phyloP scores from a whole-genome alignment of 2,888 invertebrate species.

The Mythimna loreyi region DNA sequence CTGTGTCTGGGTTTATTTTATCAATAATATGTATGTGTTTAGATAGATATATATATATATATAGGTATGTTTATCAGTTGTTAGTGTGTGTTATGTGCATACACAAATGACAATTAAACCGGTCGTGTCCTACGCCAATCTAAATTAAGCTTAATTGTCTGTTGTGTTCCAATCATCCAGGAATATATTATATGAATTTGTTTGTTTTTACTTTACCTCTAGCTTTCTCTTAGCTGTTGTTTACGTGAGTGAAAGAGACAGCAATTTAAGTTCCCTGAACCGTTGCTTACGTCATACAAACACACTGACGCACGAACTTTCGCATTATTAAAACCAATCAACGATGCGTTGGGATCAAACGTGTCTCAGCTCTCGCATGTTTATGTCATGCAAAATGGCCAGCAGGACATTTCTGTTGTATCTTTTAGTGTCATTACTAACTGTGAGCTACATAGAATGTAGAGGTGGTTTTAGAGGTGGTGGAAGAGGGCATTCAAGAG shows the following conservation, averaged over 20 bases:
- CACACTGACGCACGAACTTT: conserved; percentile 48
- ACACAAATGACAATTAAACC: too few species aligned
- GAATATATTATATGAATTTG: conserved; percentile 19
- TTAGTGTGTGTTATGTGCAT: too few species aligned
- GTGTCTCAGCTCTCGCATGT: conserved; percentile 62
- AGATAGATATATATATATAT: too few species aligned
- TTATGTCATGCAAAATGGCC: conserved; percentile 74
- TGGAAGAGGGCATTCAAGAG: too few species aligned
- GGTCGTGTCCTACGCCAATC: too few species aligned
- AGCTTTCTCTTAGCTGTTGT: conserved; percentile 62
- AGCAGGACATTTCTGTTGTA: conserved; percentile 79
- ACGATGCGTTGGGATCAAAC: conserved; percentile 60
- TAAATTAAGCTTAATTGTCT: too few species aligned
- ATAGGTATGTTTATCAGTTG: too few species aligned
- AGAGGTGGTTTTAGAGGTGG: too few species aligned
- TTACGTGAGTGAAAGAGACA: conserved; percentile 54
- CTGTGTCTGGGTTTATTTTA: too few species aligned
- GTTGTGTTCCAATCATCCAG: too few species aligned
- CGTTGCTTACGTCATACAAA: conserved; percentile 63
- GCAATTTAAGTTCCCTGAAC: conserved; percentile 66
- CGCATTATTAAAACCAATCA: conserved; percentile 68
- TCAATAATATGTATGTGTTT: too few species aligned
- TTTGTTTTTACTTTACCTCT: conserved; percentile 67
- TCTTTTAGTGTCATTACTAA: conserved; percentile 75
- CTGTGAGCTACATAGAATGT: conserved; percentile 72